Evolutionary conservation across 2,113 vertebrate genomes (phyloP), one percentile per base, ranked within the genome.

Genomic region (Pedetes capensis): DNA sequence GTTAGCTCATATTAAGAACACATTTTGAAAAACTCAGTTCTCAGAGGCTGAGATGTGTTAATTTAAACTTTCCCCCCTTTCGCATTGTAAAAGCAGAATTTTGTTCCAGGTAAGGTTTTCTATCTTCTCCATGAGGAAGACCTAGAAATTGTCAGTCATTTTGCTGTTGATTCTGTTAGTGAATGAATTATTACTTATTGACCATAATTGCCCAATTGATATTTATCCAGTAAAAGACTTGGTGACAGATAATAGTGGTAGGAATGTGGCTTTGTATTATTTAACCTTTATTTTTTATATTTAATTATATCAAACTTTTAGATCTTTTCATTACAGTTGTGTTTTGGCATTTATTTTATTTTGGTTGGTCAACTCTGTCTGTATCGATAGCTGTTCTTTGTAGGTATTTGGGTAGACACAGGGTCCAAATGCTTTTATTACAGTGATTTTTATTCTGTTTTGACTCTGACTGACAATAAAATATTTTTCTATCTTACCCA

Each of bases 1-100:
- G 82, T 85, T 96, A 95, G 96, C 72, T 96, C 86, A 39, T 87
- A 92, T 85, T 94, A 87, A 82, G 97, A 97, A 83, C 90, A 95
- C 69, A 55, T 96, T 97, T 95, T 55, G 63, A 82, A 95, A 92
- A 72, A 85, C 71, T 74, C 20, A 25, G 57, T 78, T 66, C 87
- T 95, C 11, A 59, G 64, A 95, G 86, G 69, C 79, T 82, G 64
- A 91, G 64, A 44, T 53, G 55, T 83, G 64, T 92, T 95, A 78
- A 71, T 87, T 79, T 92, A 86, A 89, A 55, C 57, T 74, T 34
- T 13, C 47, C 17, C 8, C 4, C 3, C 32, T n/a, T 55, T 66
- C 42, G 37, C 18, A 17, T 66, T 89, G 6, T 85, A 86, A 82
- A 44, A 85, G 8, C 42, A n/a, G 63, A 12, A 8, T 86, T 89